phyloP scores from a whole-genome alignment of 2,113 vertebrate species.

The Leucoraja erinaceus region DNA sequence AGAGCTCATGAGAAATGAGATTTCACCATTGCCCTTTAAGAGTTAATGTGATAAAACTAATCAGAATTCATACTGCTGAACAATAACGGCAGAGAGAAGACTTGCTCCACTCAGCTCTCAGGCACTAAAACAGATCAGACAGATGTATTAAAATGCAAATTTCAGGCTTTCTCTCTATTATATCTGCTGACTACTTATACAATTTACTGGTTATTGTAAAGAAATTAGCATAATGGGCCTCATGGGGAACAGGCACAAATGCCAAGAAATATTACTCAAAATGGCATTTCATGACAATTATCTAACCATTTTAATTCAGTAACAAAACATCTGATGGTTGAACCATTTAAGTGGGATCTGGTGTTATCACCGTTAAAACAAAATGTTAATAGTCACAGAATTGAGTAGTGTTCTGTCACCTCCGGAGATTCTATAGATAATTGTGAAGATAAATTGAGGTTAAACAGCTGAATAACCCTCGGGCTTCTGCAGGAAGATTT shows the following conservation, averaged over 20 bases:
- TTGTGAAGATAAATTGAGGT: background rate
- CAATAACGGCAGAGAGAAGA: constrained; percentile 11
- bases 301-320: constrained; percentile 51
- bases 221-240: constrained; percentile 74
- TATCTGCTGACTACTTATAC: constrained; percentile 72
- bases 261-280: constrained; percentile 62
- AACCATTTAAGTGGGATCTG: background rate
- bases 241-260: constrained; percentile 62
- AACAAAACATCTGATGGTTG: constrained; percentile 47
- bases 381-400: constrained; percentile 14
- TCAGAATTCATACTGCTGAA: constrained; percentile 21
- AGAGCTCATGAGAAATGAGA: background rate
- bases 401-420: background rate
- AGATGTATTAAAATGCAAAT: constrained; percentile 87
- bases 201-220: constrained; percentile 71
- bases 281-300: constrained; percentile 57
- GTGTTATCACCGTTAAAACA: background rate
- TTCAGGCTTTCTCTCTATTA: constrained; percentile 72
- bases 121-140: constrained; percentile 50
- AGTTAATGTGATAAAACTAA: constrained; percentile 35
- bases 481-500: background rate
- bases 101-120: constrained; percentile 23
- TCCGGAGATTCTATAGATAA: background rate
- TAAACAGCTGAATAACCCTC: constrained; percentile 27
- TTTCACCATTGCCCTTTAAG: background rate